Evolutionary conservation across 2,797 vertebrate genomes (phyloP).

Genomic region (Moxostoma hubbsi): DNA sequence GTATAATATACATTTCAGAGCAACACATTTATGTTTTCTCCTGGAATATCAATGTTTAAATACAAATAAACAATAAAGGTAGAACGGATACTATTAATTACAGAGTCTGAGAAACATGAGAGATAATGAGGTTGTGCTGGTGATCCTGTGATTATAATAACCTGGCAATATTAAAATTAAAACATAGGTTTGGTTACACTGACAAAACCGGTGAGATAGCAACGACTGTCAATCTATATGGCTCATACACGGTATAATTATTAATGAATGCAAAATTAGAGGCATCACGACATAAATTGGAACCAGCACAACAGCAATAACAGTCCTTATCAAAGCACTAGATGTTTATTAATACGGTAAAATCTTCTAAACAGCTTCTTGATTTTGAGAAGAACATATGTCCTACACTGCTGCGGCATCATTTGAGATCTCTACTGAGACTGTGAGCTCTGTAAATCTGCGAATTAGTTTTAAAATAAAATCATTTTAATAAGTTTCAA

Average conservation of each 20-base stretch:
- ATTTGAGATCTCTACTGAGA: not conserved
- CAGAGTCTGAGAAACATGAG: not conserved
- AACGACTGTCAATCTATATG: not conserved
- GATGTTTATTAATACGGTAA: not conserved
- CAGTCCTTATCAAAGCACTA: not conserved
- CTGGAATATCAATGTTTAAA: not conserved
- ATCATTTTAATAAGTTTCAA: not conserved
- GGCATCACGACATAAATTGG: conserved; percentile 23
- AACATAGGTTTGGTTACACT: not conserved
- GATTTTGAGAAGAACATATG: not conserved
- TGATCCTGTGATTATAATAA: not conserved
- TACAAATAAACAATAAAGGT: not conserved
- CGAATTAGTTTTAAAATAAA: conserved; percentile 4
- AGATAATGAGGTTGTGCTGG: not conserved
- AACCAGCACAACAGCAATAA: conserved; percentile 1
- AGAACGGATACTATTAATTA: not conserved
- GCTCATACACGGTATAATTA: not conserved
- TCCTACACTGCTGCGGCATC: not conserved
- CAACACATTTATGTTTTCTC: not conserved
- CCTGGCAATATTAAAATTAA: not conserved
- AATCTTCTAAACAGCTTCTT: not conserved
- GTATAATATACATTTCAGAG: not conserved
- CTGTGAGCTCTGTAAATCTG: not conserved
- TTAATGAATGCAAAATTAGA: conserved; percentile 15
- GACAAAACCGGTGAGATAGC: not conserved